phyloP scores from a whole-genome alignment of 2,113 vertebrate genomes.

The Pycnonotus jocosus region DNA sequence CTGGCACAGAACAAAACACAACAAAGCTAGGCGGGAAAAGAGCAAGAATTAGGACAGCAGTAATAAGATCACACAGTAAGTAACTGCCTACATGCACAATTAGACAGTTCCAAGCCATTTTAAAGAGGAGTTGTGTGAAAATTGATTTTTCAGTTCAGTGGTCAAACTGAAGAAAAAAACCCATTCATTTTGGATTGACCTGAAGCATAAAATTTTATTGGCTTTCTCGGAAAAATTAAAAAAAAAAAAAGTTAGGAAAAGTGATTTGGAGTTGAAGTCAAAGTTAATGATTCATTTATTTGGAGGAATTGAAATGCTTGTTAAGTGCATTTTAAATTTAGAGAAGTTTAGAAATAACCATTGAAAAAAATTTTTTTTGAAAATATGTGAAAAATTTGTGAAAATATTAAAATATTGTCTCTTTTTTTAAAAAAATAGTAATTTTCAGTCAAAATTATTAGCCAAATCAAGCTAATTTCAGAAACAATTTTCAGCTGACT shows the following conservation, averaged over 20 bases:
- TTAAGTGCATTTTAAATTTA: background rate
- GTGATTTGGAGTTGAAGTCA: background rate
- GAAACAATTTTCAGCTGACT: background rate
- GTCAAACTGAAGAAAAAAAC: slow-evolving; percentile 8
- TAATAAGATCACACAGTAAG: background rate
- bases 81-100: background rate
- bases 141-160: slow-evolving; percentile 44
- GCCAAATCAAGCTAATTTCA: background rate
- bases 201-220: slow-evolving; percentile 30
- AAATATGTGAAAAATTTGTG: background rate
- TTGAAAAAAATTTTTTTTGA: background rate
- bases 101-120: slow-evolving; percentile 9
- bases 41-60: background rate
- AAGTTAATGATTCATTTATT: background rate
- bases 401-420: background rate
- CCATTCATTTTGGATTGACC: background rate
- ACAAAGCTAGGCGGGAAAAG: background rate
- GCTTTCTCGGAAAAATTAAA: background rate
- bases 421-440: background rate
- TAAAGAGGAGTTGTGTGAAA: slow-evolving; percentile 21
- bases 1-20: background rate
- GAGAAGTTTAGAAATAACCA: background rate
- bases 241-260: background rate
- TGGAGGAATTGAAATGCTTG: background rate
- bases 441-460: background rate